Base-by-base conservation (phyloP, 2,888 invertebrate species). In the Ichneumoninae sp. region DNA sequence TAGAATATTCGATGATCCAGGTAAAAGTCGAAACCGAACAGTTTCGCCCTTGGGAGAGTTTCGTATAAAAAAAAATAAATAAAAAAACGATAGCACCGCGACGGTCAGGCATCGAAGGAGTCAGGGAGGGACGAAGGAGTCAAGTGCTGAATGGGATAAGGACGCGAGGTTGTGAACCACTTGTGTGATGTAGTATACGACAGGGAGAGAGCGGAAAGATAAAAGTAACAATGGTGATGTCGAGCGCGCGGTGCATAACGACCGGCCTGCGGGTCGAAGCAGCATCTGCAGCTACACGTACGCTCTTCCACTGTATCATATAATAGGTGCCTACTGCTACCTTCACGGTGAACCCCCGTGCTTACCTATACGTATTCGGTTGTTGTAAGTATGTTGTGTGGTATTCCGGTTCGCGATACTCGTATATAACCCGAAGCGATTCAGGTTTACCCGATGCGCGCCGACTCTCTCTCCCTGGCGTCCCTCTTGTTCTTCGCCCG, bases 141-240 rank as follows among this genome's bases (percentile, higher is more conserved):
- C 60, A 52, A 52, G 30, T 22, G 22, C 4, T 10, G 60, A 60
- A 60, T 60, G 30, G 5, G 30, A 10, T 7, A 30, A 30, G 60
- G 22, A 26, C 60, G 60, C 22, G 10, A 69, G 70, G 69, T 69
- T 78, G 69, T 52, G 78, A 70, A 78, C 78, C 68, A 70, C 57
- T 68, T 47, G 78, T 63, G 75, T 75, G 75, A 66, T 75, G 54
- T 75, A 65, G 75, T 65, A 36, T 75, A 52, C 22, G 52, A 63
- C 63, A 66, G 30, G 1, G 40, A 40, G 22, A 75, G 75, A 75
- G 75, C 75, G 69, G 70, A 60, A 70, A 78, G 78, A 78, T 78
- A 78, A 78, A 78, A 78, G 78, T 78, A 78, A 78, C 78, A 78
- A 78, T 78, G 69, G 78, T 68, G 68, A 78, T 78, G 60, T 78